phyloP scores from a whole-genome alignment of 2,888 invertebrate species.

The Tenthredo mesomela region DNA sequence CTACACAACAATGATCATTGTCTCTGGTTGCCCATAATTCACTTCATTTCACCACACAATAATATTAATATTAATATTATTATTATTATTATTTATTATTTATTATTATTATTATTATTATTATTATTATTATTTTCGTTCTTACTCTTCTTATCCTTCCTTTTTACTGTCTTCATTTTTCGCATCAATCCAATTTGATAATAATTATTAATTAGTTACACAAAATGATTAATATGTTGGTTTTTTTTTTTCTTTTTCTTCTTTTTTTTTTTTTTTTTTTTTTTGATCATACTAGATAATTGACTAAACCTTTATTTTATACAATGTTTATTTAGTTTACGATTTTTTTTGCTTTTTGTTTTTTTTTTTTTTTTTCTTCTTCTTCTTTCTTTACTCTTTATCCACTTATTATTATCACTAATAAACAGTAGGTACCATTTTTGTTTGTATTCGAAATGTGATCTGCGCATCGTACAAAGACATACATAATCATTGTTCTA shows the following conservation, averaged over 20 bases:
- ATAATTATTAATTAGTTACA: slow-evolving; percentile 69
- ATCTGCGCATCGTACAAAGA: slow-evolving; percentile 14
- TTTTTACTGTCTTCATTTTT: not conserved
- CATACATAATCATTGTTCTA: not conserved
- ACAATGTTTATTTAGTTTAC: slow-evolving; percentile 63
- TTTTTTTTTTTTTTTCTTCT: slow-evolving; percentile 29
- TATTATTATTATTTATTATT: slow-evolving; percentile 61
- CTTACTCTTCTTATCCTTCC: slow-evolving; percentile 51
- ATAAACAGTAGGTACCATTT: slow-evolving; percentile 32
- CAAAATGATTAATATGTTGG: slow-evolving; percentile 71
- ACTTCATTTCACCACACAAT: slow-evolving; percentile 61
- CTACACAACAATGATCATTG: slow-evolving; percentile 72
- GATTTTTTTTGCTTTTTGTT: slow-evolving; percentile 37
- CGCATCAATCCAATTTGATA: slow-evolving; percentile 54
- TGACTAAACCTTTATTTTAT: slow-evolving; percentile 75
- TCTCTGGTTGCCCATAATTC: slow-evolving; percentile 76
- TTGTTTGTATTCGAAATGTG: not conserved
- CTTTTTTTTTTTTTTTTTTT: not conserved
- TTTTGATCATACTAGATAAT: slow-evolving; percentile 67
- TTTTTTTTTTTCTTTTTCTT: not conserved
- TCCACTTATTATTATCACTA: slow-evolving; percentile 39
- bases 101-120: slow-evolving; percentile 54
- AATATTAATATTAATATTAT: slow-evolving; percentile 60
- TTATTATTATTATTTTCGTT: slow-evolving; percentile 55
- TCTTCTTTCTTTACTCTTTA: slow-evolving; percentile 40